These are phyloP conservation scores for Myiozetetes cayanensis DNA, from an alignment of 2,113 vertebrate species.

Conservation along the genomic window DNA sequence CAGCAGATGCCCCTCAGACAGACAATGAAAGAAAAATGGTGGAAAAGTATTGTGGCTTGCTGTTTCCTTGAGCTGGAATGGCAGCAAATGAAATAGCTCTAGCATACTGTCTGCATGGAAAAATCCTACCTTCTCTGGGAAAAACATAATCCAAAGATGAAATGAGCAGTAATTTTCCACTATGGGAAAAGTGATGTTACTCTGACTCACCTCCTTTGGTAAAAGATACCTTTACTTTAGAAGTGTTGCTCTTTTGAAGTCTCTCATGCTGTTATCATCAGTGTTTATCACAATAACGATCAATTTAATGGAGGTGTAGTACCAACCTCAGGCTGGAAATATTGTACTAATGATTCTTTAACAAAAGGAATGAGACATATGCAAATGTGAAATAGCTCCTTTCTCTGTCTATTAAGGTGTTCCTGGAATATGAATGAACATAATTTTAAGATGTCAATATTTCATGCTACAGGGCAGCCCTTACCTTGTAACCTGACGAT, in stretches of 20 bases:
- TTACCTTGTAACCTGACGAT: conserved; percentile 98
- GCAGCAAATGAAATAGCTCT: background rate
- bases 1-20: conserved; percentile 45
- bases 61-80: conserved; percentile 43
- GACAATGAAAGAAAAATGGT: conserved; percentile 55
- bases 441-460: background rate
- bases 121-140: background rate
- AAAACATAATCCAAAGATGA: background rate
- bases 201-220: background rate
- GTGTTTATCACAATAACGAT: background rate
- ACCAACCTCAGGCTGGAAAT: background rate
- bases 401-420: background rate
- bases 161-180: background rate
- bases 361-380: background rate
- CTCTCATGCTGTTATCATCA: background rate
- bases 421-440: background rate
- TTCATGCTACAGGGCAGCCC: conserved; percentile 26
- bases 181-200: background rate
- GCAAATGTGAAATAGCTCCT: background rate
- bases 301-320: background rate
- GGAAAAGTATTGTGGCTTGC: background rate
- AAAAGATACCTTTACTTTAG: conserved; percentile 1
- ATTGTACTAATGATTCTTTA: background rate
- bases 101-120: background rate
- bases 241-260: background rate